phyloP scores from a whole-genome alignment of 2,113 vertebrate species.

The Glaucomys volans region DNA sequence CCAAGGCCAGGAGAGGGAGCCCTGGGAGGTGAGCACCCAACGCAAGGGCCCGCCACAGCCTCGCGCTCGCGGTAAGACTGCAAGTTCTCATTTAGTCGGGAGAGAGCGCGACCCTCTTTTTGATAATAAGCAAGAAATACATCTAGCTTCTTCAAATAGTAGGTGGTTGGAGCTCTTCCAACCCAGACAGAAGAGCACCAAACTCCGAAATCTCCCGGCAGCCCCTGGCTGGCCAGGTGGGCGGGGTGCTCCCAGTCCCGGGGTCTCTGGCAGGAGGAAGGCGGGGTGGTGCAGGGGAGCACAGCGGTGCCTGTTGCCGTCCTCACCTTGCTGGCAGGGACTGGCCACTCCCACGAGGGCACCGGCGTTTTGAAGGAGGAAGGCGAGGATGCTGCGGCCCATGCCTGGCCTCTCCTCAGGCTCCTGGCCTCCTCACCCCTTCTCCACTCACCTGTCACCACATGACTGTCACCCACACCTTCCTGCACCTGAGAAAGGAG shows the following conservation, averaged over 20 bases:
- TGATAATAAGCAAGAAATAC: conserved; percentile 58
- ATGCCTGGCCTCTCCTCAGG: not conserved
- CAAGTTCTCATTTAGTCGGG: conserved; percentile 64
- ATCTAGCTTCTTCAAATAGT: conserved; percentile 12
- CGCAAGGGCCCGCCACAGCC: not conserved
- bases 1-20: not conserved
- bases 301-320: too few relatives aligned
- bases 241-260: not conserved
- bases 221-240: conserved; percentile 3
- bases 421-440: fast-evolving
- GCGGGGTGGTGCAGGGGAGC: not conserved
- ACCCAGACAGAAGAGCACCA: conserved; percentile 58
- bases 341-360: not conserved
- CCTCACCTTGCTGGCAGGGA: not conserved
- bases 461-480: not conserved
- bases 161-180: not conserved
- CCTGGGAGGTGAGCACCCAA: not conserved
- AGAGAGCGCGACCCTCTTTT: conserved; percentile 55
- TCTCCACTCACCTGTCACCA: not conserved
- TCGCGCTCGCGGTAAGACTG: not conserved
- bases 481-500: not conserved
- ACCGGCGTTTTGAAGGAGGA: not conserved
- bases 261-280: not conserved
- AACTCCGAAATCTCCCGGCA: not conserved
- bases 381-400: fast-evolving